phyloP scores from a whole-genome alignment of 1,140 invertebrate species.

The Drosophila melanica region DNA sequence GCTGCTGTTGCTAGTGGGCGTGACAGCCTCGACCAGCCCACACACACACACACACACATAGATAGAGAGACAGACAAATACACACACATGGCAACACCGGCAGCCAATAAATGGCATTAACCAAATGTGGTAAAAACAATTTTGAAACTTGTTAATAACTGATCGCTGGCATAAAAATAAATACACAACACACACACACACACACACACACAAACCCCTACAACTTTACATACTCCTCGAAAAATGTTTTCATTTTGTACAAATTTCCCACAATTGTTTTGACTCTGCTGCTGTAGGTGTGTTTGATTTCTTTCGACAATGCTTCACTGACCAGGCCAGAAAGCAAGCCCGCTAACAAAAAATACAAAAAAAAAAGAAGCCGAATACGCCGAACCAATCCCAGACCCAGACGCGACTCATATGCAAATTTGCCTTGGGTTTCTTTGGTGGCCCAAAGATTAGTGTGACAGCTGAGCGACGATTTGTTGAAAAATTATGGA shows the following conservation, averaged over 20 bases:
- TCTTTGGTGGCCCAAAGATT: slow-evolving; percentile 58
- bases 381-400: slow-evolving; percentile 34
- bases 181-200: slow-evolving; percentile 28
- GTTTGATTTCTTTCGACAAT: slow-evolving; percentile 56
- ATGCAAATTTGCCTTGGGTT: slow-evolving; percentile 66
- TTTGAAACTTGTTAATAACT: slow-evolving; percentile 80
- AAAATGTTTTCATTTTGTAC: slow-evolving; percentile 50
- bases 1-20: slow-evolving; percentile 66
- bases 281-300: slow-evolving; percentile 51
- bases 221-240: slow-evolving; percentile 19
- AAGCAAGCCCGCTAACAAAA: slow-evolving; percentile 28
- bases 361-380: slow-evolving; percentile 13
- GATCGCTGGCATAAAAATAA: slow-evolving; percentile 34
- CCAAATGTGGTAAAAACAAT: slow-evolving; percentile 78
- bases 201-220: neutral
- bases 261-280: slow-evolving; percentile 76
- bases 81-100: slow-evolving; percentile 43
- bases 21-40: slow-evolving; percentile 58
- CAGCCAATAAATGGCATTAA: slow-evolving; percentile 79
- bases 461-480: slow-evolving; percentile 81
- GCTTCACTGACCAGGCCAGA: slow-evolving; percentile 72
- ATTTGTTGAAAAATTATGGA: slow-evolving; percentile 82
- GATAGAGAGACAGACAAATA: slow-evolving; percentile 16
- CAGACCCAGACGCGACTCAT: slow-evolving; percentile 51
- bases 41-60: slow-evolving; percentile 46